Evolutionary conservation across 2,113 vertebrate species (phyloP).

Genomic region (Chrysochloris asiatica): DNA sequence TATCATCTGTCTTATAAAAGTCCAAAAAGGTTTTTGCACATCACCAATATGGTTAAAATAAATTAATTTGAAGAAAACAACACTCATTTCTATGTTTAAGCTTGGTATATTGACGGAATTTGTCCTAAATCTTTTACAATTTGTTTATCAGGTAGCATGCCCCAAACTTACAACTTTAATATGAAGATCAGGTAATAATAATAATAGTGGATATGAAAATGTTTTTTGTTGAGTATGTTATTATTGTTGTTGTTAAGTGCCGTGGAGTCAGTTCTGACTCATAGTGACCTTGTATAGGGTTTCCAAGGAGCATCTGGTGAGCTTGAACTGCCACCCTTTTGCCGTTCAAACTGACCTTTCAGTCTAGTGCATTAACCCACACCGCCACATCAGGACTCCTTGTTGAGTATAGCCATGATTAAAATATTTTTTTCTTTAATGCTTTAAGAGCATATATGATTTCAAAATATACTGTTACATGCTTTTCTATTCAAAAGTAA

Average conservation of each 20-base stretch:
- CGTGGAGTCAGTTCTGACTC: no score
- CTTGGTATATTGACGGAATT: constrained; percentile 24
- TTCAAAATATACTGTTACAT: constrained; percentile 2
- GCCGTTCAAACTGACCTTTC: no score
- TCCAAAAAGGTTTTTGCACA: constrained; percentile 18
- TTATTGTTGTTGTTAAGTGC: no score
- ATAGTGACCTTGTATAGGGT: no score
- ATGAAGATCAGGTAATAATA: constrained; percentile 11
- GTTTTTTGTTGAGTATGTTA: no score
- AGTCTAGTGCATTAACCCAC: no score
- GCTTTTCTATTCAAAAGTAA: constrained; percentile 39
- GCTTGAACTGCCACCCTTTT: no score
- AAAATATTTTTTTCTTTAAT: constrained; percentile 51
- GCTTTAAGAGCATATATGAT: constrained; percentile 37
- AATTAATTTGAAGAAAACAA: background rate
- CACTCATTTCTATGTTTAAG: constrained; percentile 12
- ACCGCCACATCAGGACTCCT: no score
- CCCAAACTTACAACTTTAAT: constrained; percentile 42
- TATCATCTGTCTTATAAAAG: constrained; percentile 6
- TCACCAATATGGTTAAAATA: background rate
- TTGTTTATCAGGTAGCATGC: background rate
- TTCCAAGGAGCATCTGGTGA: no score
- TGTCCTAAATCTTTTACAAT: background rate
- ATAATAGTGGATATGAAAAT: background rate
- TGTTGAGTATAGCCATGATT: constrained; percentile 14